Evolutionary conservation across 35 echinoderm and acorn worm species (phyloP), one percentile per base, ranked within the genome.

Genomic region (Lytechinus pictus): DNA sequence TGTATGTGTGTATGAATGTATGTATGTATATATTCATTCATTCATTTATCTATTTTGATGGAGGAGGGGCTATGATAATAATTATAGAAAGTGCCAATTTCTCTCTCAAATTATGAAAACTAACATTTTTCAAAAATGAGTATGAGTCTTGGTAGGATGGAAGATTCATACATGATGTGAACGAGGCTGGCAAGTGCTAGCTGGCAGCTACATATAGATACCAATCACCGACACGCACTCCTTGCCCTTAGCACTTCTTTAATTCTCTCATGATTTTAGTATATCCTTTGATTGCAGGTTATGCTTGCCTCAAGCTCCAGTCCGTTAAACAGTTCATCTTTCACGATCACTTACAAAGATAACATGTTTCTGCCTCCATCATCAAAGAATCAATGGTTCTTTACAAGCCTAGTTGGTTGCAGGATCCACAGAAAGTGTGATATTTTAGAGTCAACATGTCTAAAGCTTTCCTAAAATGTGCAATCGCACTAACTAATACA

Each of bases 321-420:
- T 4, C 66, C 21, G 66, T 24, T 4, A 16, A 24, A 8, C 66
- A 16, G 66, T 79, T 79, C 66, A 24, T 79, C 66, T 79, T 79
- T 79, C 66, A 79, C 19, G 66, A n/a, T 79, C n/a, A 24, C n/a
- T 79, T 79, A 79, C 66, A 79, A 79, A 79, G 66, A 79, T 79
- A 79, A 24, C n/a, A 24, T 79, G 66, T 14, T 24, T 79, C 21
- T 79, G n/a, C 66, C 66, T 79, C 66, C 66, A 16, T 79, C 66
- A 79, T 16, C 66, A 79, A 16, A 79, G 66, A 79, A 79, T 24
- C 66, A 79, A 79, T 79, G 66, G 6, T 79, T 16, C 16, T 79
- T 79, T 79, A 79, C 66, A 24, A 24, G 19, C 19, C 66, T 79
- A 24, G 8, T 24, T 1, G 24, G 61, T 21, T 13, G 61, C 61